A percentile compares a stretch with the other conserved stretches of the same genome.
Conservation (phyloP, 1,140 invertebrate species). For the Lasioglossum baleicum region DNA sequence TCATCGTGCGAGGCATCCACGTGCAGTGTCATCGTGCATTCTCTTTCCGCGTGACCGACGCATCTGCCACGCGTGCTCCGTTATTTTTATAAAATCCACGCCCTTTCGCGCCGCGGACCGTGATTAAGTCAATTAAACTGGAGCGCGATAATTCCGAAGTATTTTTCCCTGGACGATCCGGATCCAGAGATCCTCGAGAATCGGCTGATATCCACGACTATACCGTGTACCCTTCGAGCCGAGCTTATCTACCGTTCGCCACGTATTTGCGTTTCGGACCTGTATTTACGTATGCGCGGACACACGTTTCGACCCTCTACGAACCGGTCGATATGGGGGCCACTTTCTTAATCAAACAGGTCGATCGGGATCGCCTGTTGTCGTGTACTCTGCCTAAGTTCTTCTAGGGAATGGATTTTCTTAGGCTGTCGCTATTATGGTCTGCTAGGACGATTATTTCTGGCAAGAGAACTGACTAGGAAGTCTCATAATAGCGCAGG, state of each 20-base stretch:
- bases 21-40: slow-evolving; percentile 1
- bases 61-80: slow-evolving; percentile 1
- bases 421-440: no score
- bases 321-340: slow-evolving; percentile 40
- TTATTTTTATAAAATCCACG: slow-evolving; percentile 43
- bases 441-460: no score
- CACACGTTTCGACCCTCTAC: slow-evolving; percentile 59
- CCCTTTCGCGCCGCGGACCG: slow-evolving; percentile 5
- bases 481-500: no score
- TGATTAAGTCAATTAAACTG: slow-evolving; percentile 40
- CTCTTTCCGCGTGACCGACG: not conserved
- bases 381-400: not conserved
- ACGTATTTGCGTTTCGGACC: slow-evolving; percentile 70
- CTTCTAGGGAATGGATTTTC: no score
- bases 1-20: no score
- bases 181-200: not conserved
- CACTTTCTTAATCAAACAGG: slow-evolving; percentile 66
- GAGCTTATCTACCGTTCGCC: slow-evolving; percentile 69
- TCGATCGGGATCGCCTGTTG: slow-evolving; percentile 7
- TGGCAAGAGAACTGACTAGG: no score
- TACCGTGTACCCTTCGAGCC: slow-evolving; percentile 4
- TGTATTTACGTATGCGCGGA: slow-evolving; percentile 71
- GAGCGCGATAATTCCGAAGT: slow-evolving; percentile 6
- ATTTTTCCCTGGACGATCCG: not conserved
- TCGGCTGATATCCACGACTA: not conserved